Conservation (phyloP, 2,797 vertebrate species). For the Chloroceryle amazona region DNA sequence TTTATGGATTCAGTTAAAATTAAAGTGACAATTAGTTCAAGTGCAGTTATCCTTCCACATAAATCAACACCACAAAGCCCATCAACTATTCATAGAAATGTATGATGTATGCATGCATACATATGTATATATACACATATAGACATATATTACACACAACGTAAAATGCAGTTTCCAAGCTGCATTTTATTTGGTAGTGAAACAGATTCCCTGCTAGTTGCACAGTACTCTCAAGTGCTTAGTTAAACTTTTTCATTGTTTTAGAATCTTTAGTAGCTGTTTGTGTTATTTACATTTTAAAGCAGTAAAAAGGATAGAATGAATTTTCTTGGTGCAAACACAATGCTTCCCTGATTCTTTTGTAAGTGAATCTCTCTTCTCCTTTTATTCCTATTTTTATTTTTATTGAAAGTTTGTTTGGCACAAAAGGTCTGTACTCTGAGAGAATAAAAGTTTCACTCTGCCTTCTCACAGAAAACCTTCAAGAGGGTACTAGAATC, state of each 20-base stretch:
- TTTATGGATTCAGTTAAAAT: slow-evolving; percentile 39
- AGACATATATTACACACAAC: background rate
- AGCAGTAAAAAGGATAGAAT: slow-evolving; percentile 45
- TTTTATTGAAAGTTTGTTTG: background rate
- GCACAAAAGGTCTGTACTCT: background rate
- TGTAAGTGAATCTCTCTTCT: background rate
- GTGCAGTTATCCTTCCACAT: background rate
- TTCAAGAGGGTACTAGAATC: background rate
- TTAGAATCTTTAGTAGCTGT: slow-evolving; percentile 5
- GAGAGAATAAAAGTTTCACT: background rate
- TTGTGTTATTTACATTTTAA: slow-evolving; percentile 30
- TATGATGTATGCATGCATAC: background rate
- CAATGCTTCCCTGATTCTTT: background rate
- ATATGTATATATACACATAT: background rate
- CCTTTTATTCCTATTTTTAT: background rate
- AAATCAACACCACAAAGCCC: background rate
- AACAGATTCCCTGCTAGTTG: background rate
- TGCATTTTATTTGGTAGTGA: slow-evolving; percentile 30
- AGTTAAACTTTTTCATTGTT: slow-evolving; percentile 37
- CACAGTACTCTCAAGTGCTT: slow-evolving; percentile 31
- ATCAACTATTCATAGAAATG: background rate
- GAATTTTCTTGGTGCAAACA: background rate
- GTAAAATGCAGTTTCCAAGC: background rate
- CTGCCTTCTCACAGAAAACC: background rate
- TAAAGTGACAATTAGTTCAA: background rate